Conservation (phyloP, 2,113 vertebrate genomes). For the Sapajus apella region DNA sequence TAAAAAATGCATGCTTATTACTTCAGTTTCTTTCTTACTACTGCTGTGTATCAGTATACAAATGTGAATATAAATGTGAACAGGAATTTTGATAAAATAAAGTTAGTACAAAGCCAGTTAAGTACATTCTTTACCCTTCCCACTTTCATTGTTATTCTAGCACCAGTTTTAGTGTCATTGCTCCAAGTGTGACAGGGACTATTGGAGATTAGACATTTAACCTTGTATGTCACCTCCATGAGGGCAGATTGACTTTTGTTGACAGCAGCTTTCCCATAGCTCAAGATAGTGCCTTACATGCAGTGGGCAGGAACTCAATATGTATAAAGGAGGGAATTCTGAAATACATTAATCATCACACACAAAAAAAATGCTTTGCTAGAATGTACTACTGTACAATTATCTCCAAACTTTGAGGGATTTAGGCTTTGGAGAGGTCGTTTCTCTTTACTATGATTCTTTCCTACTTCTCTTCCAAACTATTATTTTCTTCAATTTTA, state of each 20-base stretch:
- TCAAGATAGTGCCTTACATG: neutral
- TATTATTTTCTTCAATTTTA: neutral
- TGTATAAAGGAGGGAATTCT: neutral
- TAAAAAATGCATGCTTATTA: neutral
- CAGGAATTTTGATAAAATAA: neutral
- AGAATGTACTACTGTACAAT: neutral
- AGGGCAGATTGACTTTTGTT: neutral
- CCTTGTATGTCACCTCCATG: neutral
- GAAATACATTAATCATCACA: neutral
- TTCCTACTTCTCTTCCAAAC: neutral
- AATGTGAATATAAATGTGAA: neutral
- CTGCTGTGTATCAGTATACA: neutral
- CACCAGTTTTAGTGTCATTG: neutral
- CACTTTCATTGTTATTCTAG: neutral
- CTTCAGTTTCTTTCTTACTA: slow-evolving; percentile 14
- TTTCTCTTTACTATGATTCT: neutral
- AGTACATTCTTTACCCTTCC: neutral
- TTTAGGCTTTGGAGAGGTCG: neutral
- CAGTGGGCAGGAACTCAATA: neutral
- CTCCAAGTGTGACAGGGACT: neutral
- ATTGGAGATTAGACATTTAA: neutral
- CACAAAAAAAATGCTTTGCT: neutral
- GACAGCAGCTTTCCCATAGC: too few species aligned
- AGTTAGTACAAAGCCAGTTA: neutral
- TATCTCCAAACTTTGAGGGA: neutral